Evolutionary conservation across 2,113 vertebrate genomes (phyloP).

Genomic region (Pipa parva): DNA sequence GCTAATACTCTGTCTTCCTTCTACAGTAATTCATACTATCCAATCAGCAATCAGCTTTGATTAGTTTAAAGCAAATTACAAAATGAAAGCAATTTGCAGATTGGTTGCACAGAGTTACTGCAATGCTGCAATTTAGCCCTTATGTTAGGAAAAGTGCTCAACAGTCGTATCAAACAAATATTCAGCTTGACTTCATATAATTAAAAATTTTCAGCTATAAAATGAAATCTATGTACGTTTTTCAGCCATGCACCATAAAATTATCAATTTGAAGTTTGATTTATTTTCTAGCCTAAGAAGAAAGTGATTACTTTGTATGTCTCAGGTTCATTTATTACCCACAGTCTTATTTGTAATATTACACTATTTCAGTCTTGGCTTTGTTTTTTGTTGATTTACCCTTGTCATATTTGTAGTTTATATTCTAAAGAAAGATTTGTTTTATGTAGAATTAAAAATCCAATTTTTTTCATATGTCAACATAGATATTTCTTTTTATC

Average conservation of each 20-base stretch:
- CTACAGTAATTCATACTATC: too few species aligned
- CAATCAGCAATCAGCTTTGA: too few species aligned
- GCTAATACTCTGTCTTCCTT: too few species aligned
- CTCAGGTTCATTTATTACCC: not conserved
- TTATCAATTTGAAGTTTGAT: not conserved
- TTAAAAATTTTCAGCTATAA: not conserved
- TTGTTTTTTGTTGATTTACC: not conserved
- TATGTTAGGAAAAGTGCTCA: too few species aligned
- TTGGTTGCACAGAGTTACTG: too few species aligned
- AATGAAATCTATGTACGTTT: not conserved
- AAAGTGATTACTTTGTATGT: not conserved
- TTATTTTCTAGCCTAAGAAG: not conserved
- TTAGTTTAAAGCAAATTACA: too few species aligned
- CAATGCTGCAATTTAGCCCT: too few species aligned
- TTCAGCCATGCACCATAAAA: not conserved
- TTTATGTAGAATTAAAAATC: constrained; percentile 14
- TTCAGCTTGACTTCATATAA: too few species aligned
- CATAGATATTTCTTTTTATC: constrained; percentile 9
- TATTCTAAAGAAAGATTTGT: not conserved
- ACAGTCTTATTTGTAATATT: not conserved
- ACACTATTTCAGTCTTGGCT: not conserved
- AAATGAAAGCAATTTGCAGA: too few species aligned
- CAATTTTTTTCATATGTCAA: constrained; percentile 6
- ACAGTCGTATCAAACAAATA: too few species aligned
- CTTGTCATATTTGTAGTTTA: constrained; percentile 3